phyloP scores from a whole-genome alignment of 2,797 vertebrate species.

The Labeo calbasu region DNA sequence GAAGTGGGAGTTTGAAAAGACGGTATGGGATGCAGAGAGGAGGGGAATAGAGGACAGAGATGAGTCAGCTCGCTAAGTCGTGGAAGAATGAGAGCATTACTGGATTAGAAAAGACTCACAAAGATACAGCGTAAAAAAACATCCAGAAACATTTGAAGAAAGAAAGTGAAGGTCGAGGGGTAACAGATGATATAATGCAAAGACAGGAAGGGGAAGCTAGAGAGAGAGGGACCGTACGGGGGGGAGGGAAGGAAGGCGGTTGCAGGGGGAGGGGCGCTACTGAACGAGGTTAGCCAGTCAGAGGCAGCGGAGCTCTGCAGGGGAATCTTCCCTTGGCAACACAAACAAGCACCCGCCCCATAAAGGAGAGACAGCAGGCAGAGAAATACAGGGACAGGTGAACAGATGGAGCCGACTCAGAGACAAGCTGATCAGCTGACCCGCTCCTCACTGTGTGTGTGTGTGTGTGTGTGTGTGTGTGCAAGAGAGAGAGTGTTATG shows the following conservation, averaged over 20 bases:
- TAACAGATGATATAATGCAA: constrained; percentile 41
- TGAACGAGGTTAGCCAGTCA: constrained; percentile 70
- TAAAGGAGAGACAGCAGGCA: constrained; percentile 61
- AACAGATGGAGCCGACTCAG: constrained; percentile 78
- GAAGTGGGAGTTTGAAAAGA: constrained; percentile 54
- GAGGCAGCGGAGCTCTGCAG: constrained; percentile 71
- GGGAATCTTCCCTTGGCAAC: constrained; percentile 82
- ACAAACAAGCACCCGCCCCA: constrained; percentile 70
- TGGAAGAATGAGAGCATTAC: constrained; percentile 55
- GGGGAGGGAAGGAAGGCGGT: constrained; percentile 65
- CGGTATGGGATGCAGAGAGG: constrained; percentile 52
- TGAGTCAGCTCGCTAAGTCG: constrained; percentile 51
- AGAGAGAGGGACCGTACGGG: constrained; percentile 51
- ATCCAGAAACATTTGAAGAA: constrained; percentile 25
- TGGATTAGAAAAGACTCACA: constrained; percentile 46
- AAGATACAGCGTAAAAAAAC: neutral
- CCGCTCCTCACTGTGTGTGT: constrained; percentile 49
- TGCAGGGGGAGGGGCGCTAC: constrained; percentile 40
- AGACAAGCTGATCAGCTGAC: constrained; percentile 75
- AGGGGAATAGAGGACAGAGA: constrained; percentile 57
- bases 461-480: constrained; percentile 42
- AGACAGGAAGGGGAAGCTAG: constrained; percentile 51
- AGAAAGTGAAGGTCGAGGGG: constrained; percentile 57
- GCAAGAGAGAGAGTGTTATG: constrained; percentile 36
- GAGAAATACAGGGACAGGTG: constrained; percentile 73